phyloP scores from a whole-genome alignment of 1,140 invertebrate species.

The Octopus sinensis region DNA sequence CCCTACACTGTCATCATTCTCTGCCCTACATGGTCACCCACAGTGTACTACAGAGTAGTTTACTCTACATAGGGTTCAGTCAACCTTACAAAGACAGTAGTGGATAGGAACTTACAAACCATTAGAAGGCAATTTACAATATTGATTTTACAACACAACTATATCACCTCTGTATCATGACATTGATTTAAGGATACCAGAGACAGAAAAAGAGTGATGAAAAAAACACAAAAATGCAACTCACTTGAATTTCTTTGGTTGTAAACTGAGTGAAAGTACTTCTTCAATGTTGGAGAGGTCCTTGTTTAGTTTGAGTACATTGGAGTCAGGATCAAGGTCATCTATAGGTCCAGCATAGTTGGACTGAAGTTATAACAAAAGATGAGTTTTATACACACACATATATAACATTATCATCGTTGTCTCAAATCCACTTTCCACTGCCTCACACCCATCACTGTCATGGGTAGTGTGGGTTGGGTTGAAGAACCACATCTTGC shows the following conservation, averaged over 20 bases:
- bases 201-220: not conserved
- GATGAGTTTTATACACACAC: not conserved
- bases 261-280: constrained; percentile 70
- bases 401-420: no score
- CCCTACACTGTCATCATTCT: no score
- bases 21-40: no score
- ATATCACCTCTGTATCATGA: no score
- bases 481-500: not conserved
- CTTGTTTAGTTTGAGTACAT: constrained; percentile 77
- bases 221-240: constrained; percentile 9
- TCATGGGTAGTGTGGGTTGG: not conserved
- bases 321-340: constrained; percentile 71
- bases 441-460: not conserved
- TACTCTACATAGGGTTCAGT: no score
- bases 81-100: no score
- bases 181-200: not conserved
- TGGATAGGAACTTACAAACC: no score
- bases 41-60: no score
- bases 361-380: constrained; percentile 39
- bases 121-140: no score
- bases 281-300: constrained; percentile 78
- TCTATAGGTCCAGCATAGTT: constrained; percentile 56
- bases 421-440: no score
- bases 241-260: constrained; percentile 77
- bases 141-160: no score